These are phyloP conservation scores for Physella acuta DNA, from an alignment of 1,140 invertebrate species.

Conservation along the genomic window DNA sequence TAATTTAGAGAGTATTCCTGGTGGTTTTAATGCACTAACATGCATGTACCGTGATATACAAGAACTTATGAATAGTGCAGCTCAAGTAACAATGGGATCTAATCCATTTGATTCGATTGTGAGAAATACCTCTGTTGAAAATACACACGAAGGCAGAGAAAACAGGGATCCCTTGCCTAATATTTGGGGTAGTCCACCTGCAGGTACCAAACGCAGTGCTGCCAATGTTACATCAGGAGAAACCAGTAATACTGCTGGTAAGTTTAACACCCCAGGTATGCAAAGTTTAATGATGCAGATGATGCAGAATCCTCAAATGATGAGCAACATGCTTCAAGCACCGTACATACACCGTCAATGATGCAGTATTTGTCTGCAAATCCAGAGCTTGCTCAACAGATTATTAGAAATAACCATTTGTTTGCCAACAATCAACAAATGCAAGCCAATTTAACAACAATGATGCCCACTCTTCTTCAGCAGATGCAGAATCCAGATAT, in stretches of 20 bases:
- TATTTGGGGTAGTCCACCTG: slow-evolving; percentile 74
- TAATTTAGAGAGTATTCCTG: slow-evolving; percentile 82
- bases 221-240: not conserved
- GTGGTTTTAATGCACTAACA: slow-evolving; percentile 94
- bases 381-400: slow-evolving; percentile 26
- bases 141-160: slow-evolving; percentile 80
- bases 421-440: slow-evolving; percentile 85
- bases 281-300: slow-evolving; percentile 88
- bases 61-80: slow-evolving; percentile 97
- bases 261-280: slow-evolving; percentile 71
- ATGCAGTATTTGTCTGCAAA: not conserved
- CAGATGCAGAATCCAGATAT: slow-evolving; percentile 91
- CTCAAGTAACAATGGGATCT: slow-evolving; percentile 76
- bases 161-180: slow-evolving; percentile 96
- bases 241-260: slow-evolving; percentile 1
- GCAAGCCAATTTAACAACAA: slow-evolving; percentile 78
- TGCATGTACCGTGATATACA: slow-evolving; percentile 98
- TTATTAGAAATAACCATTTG: slow-evolving; percentile 83
- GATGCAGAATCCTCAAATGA: slow-evolving; percentile 85
- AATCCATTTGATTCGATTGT: slow-evolving; percentile 79
- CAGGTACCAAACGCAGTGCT: not conserved
- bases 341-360: slow-evolving; percentile 77
- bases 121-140: slow-evolving; percentile 51
- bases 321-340: slow-evolving; percentile 87
- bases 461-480: slow-evolving; percentile 85